These are phyloP conservation scores for Brachionus rotundiformis DNA, from an alignment of 1,140 invertebrate species.

Conservation along the genomic window DNA sequence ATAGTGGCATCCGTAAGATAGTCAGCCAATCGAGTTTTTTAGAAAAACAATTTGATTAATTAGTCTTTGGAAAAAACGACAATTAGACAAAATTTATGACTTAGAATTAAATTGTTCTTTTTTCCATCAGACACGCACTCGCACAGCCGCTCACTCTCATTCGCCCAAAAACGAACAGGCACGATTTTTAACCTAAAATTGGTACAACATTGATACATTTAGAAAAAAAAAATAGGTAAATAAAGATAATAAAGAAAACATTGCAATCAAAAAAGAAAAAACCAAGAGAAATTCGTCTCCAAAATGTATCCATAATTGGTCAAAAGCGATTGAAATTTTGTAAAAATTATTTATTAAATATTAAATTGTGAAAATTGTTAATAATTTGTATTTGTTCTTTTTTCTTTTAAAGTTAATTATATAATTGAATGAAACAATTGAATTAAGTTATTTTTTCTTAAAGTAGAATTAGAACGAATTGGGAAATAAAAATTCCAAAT, in stretches of 20 bases:
- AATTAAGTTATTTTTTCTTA: neutral
- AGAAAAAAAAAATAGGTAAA: neutral
- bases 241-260: neutral
- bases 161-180: constrained; percentile 4
- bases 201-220: neutral
- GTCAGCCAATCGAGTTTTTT: neutral
- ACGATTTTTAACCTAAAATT: neutral
- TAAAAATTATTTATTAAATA: neutral
- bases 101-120: neutral
- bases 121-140: constrained; percentile 8
- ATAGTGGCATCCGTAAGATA: neutral
- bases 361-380: constrained; percentile 1
- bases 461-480: neutral
- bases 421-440: neutral
- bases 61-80: neutral
- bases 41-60: neutral
- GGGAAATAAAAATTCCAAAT: neutral
- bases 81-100: constrained; percentile 25
- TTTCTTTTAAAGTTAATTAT: too few species aligned
- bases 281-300: neutral
- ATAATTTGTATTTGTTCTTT: neutral
- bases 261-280: neutral
- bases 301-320: neutral
- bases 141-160: neutral
- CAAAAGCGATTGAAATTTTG: neutral